Conservation (phyloP, 1,140 invertebrate species). For the Brachionus rubens region DNA sequence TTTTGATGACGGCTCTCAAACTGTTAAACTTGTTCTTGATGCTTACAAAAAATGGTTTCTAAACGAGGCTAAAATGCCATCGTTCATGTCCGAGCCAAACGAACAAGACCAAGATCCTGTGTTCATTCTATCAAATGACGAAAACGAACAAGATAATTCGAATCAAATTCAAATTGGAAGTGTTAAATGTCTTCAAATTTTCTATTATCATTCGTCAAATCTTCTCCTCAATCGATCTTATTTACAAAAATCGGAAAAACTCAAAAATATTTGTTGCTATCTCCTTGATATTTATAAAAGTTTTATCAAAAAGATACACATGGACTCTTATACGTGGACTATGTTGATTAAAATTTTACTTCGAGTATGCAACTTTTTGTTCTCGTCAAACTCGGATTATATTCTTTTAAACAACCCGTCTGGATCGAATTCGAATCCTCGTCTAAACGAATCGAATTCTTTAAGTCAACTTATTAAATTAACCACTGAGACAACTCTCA, state of each 20-base stretch:
- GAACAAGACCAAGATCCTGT: conserved; percentile 44
- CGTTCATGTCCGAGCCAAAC: conserved; percentile 77
- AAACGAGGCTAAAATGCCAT: conserved; percentile 67
- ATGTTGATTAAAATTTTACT: conserved; percentile 41
- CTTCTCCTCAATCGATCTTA: conserved; percentile 55
- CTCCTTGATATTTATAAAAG: conserved; percentile 5
- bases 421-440: no score
- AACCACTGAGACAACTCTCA: conserved; percentile 73
- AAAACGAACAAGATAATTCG: no score
- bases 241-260: conserved; percentile 67
- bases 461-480: conserved; percentile 22
- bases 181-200: conserved; percentile 92
- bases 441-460: no score
- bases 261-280: conserved; percentile 31
- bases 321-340: conserved; percentile 36
- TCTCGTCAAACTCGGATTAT: conserved; percentile 24
- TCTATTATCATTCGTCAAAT: conserved; percentile 66
- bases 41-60: conserved; percentile 46
- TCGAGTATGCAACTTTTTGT: conserved; percentile 28
- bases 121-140: no score
- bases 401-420: no score
- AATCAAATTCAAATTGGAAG: conserved; percentile 64
- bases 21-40: conserved; percentile 36
- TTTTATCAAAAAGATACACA: conserved; percentile 29
- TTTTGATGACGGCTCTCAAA: conserved; percentile 30